Percentiles rank a stretch among this genome's conserved stretches.
Conservation (phyloP, 2,888 invertebrate genomes). For the Tipula helvola region DNA sequence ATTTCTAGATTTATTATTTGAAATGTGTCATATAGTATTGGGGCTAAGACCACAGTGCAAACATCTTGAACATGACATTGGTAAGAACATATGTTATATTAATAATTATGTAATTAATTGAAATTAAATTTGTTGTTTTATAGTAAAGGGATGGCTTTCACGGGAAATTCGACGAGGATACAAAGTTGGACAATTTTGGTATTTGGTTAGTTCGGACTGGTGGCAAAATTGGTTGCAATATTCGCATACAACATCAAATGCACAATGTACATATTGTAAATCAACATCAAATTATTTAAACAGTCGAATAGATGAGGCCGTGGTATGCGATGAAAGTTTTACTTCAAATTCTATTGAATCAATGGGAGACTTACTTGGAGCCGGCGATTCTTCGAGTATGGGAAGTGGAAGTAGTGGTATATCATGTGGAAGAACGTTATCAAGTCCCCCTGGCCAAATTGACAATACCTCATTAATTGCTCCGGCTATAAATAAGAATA, state of each 20-base stretch:
- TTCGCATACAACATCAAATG: constrained; percentile 38
- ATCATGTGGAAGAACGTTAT: constrained; percentile 43
- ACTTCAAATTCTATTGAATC: constrained; percentile 51
- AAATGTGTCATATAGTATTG: constrained; percentile 77
- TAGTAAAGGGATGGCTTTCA: constrained; percentile 67
- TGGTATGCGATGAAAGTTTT: constrained; percentile 57
- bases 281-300: constrained; percentile 20
- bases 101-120: background rate
- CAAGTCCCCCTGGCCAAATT: constrained; percentile 52
- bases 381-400: constrained; percentile 41
- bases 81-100: constrained; percentile 27
- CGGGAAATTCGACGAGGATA: constrained; percentile 65
- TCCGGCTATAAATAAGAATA: constrained; percentile 49
- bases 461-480: constrained; percentile 62
- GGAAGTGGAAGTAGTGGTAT: constrained; percentile 49
- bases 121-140: constrained; percentile 15
- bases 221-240: constrained; percentile 71
- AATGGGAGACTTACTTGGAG: constrained; percentile 48
- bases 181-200: constrained; percentile 78
- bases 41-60: constrained; percentile 69
- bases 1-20: constrained; percentile 57
- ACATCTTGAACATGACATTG: constrained; percentile 70
- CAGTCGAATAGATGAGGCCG: constrained; percentile 42
- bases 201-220: constrained; percentile 75
- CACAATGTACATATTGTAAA: constrained; percentile 38